Evolutionary conservation across 2,888 invertebrate species (phyloP), one percentile per base, ranked within the genome.

Genomic region (Hecatera dysodea): DNA sequence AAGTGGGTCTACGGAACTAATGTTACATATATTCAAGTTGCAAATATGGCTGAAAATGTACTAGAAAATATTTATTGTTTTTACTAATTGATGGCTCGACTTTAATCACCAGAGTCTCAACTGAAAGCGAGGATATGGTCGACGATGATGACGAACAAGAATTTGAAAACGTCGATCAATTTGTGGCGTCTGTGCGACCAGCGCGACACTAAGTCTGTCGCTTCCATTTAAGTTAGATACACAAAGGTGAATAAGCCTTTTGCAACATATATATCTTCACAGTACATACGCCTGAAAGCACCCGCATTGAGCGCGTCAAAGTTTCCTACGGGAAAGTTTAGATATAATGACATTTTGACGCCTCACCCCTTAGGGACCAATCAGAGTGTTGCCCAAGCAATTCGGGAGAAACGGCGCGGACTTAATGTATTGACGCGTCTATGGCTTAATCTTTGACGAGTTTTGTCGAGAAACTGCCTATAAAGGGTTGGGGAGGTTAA

Each of bases 281-380:
- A 33, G 33, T 24, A 29, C 57, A 7, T 12, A 24, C 9, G 27
- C 71, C 50, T 27, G 48, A 44, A 50, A 66, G 59, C 33, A 39
- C 27, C n/a, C 44, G 74, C 57, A 70, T 78, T 61, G 69, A 78
- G 66, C 44, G 50, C 70, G 56, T 67, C 80, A 71, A 79, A 78
- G 64, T 82, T 79, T 67, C 82, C 62, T 64, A 2, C 67, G 67
- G 53, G 65, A 78, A 82, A 80, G 82, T 80, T 80, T 82, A 71
- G 63, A 57, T 82, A 74, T 80, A 82, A 81, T 80, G 80, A 80
- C 82, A 80, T 80, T 79, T 67, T 78, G 70, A 39, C 74, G 67
- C 70, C 67, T 78, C 64, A 27, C 70, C 70, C 80, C 74, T 63
- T 29, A 46, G 79, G 74, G 82, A 75, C 64, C 75, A 81, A 78